These are phyloP conservation scores for Chondrilla cf. caribensis DNA, from an alignment of 37 sponge, comb jelly and placozoan species.

Conservation along the genomic window DNA sequence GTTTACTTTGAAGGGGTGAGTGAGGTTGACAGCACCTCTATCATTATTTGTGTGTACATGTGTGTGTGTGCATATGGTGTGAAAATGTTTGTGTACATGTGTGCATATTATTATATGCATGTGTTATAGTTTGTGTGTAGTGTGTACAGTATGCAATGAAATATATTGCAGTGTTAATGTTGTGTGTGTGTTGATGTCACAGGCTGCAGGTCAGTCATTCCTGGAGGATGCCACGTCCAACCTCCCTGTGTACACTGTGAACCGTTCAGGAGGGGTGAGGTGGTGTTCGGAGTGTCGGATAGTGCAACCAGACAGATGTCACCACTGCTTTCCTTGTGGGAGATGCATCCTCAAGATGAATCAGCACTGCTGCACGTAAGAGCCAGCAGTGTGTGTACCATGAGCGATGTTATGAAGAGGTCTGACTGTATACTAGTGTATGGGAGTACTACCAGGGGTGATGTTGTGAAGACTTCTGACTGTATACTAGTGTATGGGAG, in stretches of 20 bases:
- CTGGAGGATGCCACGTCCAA: constrained; percentile 21
- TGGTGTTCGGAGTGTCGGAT: constrained; percentile 73
- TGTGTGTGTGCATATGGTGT: too few relatives aligned
- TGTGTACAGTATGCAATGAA: not conserved
- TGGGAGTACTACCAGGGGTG: too few relatives aligned
- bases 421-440: not conserved
- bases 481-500: too few relatives aligned
- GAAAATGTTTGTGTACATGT: too few relatives aligned
- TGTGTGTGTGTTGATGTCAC: too few relatives aligned
- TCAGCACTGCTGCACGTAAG: constrained; percentile 93
- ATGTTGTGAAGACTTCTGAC: too few relatives aligned
- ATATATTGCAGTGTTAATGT: not conserved
- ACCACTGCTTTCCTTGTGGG: constrained; percentile 84
- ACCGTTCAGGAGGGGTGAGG: constrained; percentile 56
- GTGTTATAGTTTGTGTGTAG: too few relatives aligned
- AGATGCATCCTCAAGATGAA: constrained; percentile 94
- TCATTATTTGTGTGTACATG: too few relatives aligned
- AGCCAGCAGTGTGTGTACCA: not conserved
- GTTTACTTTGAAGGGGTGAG: constrained; percentile 45
- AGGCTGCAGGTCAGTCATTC: constrained; percentile 41
- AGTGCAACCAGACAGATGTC: constrained; percentile 90
- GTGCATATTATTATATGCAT: too few relatives aligned
- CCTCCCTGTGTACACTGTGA: constrained; percentile 54
- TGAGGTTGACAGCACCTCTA: not conserved
- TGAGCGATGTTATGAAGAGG: too few relatives aligned